Conservation (phyloP, 35 echinoderm and acorn worm species). For the Ptychodera flava region DNA sequence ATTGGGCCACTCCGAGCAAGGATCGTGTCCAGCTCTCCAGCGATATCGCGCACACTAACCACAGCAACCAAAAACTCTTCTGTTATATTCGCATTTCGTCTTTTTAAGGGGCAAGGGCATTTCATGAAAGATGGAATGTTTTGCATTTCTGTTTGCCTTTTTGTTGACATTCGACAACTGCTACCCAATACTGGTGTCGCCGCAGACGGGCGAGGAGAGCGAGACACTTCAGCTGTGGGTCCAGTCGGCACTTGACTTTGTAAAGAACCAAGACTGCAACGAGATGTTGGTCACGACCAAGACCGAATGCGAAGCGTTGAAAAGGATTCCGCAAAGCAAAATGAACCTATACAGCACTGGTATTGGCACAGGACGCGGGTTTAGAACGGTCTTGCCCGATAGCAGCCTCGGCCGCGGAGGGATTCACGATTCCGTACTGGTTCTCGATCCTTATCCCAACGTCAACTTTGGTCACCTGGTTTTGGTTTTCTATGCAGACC, state of each 20-base stretch:
- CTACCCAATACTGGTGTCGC: no score
- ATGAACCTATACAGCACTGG: not conserved
- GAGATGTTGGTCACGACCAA: not conserved
- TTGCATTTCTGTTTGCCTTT: no score
- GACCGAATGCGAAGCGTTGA: not conserved
- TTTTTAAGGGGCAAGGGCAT: no score
- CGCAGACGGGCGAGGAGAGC: no score
- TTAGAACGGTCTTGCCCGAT: conserved; percentile 60
- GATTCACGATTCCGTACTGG: conserved; percentile 73
- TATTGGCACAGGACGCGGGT: not conserved
- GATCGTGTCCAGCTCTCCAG: no score
- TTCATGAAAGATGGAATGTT: no score
- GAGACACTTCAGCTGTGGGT: no score
- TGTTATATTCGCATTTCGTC: no score
- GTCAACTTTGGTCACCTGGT: conserved; percentile 95
- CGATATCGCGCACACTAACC: no score
- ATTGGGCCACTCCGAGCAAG: no score
- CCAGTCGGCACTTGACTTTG: not conserved
- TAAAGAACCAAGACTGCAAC: not conserved
- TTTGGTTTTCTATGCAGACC: conserved; percentile 68
- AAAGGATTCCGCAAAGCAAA: not conserved
- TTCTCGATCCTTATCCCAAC: conserved; percentile 70
- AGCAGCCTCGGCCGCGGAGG: conserved; percentile 60
- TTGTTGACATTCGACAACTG: no score
- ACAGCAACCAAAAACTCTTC: no score